Percentiles rank a stretch among this genome's conserved stretches.
phyloP scores from a whole-genome alignment of 2,797 vertebrate species.

The Triplophysa yarkandensis region DNA sequence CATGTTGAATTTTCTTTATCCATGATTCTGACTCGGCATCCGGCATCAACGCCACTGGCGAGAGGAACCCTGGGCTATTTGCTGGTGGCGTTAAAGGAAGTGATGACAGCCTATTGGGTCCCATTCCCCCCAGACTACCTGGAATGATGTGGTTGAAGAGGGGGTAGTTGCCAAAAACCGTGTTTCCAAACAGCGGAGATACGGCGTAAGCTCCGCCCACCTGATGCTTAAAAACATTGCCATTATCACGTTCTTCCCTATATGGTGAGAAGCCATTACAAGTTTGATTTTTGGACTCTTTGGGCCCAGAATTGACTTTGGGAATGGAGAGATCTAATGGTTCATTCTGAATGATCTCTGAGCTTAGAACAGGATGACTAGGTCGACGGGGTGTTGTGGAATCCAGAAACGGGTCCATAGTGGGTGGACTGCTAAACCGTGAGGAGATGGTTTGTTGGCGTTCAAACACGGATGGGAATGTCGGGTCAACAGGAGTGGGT shows the following conservation, averaged over 20 bases:
- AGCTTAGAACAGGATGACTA: background rate
- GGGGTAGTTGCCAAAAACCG: conserved; percentile 68
- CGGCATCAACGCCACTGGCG: conserved; percentile 74
- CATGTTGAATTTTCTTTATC: conserved; percentile 74
- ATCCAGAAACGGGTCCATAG: conserved; percentile 65
- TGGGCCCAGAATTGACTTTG: conserved; percentile 54
- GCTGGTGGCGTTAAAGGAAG: conserved; percentile 57
- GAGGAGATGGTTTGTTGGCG: conserved; percentile 64
- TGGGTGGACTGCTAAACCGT: conserved; percentile 65
- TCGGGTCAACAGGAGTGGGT: conserved; percentile 55
- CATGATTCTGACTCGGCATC: conserved; percentile 70
- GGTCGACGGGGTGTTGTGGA: conserved; percentile 57
- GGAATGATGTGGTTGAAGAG: conserved; percentile 66
- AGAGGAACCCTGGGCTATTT: conserved; percentile 68
- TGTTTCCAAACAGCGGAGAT: conserved; percentile 62
- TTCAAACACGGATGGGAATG: conserved; percentile 61
- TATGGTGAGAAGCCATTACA: conserved; percentile 62
- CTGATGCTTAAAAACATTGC: conserved; percentile 57
- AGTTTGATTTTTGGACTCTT: conserved; percentile 33
- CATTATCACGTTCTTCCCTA: conserved; percentile 59
- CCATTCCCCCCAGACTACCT: conserved; percentile 62
- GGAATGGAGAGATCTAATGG: conserved; percentile 82
- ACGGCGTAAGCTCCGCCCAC: conserved; percentile 56
- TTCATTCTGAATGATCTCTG: conserved; percentile 66
- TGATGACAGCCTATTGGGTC: conserved; percentile 65